These are phyloP conservation scores for Diaprepes abbreviatus DNA, from an alignment of 2,888 invertebrate species.

Conservation along the genomic window DNA sequence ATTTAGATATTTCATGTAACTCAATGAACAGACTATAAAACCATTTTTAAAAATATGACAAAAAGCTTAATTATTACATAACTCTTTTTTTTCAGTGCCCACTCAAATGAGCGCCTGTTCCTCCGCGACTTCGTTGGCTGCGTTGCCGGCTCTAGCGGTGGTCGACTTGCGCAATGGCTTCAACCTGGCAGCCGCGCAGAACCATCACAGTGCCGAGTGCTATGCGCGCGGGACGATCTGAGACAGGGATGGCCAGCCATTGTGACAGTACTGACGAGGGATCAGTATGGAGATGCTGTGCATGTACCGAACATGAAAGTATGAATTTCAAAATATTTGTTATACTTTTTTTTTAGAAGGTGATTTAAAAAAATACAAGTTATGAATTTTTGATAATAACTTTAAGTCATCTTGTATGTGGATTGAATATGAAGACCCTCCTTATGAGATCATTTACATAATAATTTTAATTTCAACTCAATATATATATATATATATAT, in stretches of 20 bases:
- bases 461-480: too few species aligned
- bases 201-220: constrained; percentile 87
- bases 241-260: constrained; percentile 89
- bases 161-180: constrained; percentile 93
- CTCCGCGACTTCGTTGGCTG: constrained; percentile 93
- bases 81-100: constrained; percentile 74
- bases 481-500: too few species aligned
- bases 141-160: constrained; percentile 86
- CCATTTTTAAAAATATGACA: too few species aligned
- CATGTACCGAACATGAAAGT: constrained; percentile 89
- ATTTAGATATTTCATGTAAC: too few species aligned
- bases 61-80: too few species aligned
- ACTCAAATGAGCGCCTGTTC: constrained; percentile 93
- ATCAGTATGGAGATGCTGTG: constrained; percentile 93
- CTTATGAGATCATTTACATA: too few species aligned
- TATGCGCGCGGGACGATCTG: constrained; percentile 78
- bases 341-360: too few species aligned
- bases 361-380: too few species aligned
- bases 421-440: too few species aligned
- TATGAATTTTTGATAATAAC: too few species aligned
- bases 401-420: too few species aligned
- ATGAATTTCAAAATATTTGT: constrained; percentile 52
- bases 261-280: constrained; percentile 82
- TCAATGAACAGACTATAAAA: too few species aligned
- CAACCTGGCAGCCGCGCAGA: constrained; percentile 94